These are phyloP conservation scores for Falco novaeseelandiae DNA, from an alignment of 2,797 vertebrate genomes.

Conservation along the genomic window DNA sequence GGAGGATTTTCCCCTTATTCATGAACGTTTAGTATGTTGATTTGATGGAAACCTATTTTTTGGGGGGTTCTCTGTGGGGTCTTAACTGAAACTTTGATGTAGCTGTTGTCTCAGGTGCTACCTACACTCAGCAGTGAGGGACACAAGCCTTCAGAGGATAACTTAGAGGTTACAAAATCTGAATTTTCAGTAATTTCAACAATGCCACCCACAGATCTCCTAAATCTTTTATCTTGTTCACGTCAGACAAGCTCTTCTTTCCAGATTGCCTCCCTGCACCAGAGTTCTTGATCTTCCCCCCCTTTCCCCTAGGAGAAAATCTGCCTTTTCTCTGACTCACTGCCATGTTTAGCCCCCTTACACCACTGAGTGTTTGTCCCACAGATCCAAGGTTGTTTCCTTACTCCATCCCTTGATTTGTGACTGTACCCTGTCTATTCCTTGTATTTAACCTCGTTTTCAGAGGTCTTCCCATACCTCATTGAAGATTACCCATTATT, in stretches of 20 bases:
- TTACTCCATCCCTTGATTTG: neutral
- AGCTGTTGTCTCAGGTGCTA: neutral
- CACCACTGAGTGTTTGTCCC: neutral
- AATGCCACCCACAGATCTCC: neutral
- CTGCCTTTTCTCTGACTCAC: conserved; percentile 11
- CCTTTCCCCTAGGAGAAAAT: conserved; percentile 24
- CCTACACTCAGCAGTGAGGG: neutral
- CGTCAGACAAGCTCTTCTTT: neutral
- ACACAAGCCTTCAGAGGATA: neutral
- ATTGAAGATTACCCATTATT: conserved; percentile 4
- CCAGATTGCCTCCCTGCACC: neutral
- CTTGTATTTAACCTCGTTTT: neutral
- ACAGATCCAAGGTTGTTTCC: neutral
- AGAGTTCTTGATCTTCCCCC: neutral
- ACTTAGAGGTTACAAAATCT: neutral
- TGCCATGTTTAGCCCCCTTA: neutral
- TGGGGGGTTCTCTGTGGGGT: neutral
- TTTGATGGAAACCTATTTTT: neutral
- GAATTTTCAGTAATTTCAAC: neutral
- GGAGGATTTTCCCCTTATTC: neutral
- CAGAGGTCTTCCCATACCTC: neutral
- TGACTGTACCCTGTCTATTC: neutral
- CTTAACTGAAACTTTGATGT: neutral
- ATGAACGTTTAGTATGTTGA: neutral
- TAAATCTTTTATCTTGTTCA: neutral